Percentiles rank a stretch among this genome's conserved stretches.
These are phyloP conservation scores for Gracilinanus agilis DNA, from an alignment of 2,113 vertebrate species.

Conservation along the genomic window DNA sequence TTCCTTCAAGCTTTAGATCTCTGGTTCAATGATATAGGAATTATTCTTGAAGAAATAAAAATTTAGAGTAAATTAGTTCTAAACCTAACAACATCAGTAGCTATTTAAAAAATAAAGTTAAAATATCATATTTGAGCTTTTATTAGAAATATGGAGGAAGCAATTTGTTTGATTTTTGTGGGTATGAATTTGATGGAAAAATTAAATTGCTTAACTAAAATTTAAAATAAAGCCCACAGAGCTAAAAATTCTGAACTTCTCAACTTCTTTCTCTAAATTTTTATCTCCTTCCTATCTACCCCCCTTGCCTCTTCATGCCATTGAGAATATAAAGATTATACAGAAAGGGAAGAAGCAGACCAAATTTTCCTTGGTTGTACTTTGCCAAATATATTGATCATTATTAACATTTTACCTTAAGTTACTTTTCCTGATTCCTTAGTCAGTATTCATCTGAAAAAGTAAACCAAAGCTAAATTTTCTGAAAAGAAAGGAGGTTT, in stretches of 20 bases:
- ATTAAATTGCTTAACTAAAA: constrained; percentile 2
- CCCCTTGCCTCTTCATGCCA: background rate
- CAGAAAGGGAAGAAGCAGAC: background rate
- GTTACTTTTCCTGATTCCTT: background rate
- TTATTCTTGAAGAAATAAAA: background rate
- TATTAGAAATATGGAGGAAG: background rate
- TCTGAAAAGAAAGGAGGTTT: background rate
- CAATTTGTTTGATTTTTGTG: background rate
- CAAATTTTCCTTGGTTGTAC: background rate
- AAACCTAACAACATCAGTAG: background rate
- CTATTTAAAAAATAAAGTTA: background rate
- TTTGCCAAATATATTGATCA: background rate
- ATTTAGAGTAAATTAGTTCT: background rate
- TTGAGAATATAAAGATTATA: background rate
- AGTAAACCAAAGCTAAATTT: background rate
- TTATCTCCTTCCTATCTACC: background rate
- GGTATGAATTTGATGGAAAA: constrained; percentile 8
- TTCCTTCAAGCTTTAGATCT: background rate
- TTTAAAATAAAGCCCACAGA: background rate
- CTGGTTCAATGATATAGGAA: background rate
- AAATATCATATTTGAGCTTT: background rate
- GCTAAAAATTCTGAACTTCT: background rate
- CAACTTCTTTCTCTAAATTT: background rate
- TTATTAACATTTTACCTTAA: background rate
- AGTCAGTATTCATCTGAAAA: background rate